phyloP scores from a whole-genome alignment of 2,888 invertebrate species.

The Cataglyphis cursor region DNA sequence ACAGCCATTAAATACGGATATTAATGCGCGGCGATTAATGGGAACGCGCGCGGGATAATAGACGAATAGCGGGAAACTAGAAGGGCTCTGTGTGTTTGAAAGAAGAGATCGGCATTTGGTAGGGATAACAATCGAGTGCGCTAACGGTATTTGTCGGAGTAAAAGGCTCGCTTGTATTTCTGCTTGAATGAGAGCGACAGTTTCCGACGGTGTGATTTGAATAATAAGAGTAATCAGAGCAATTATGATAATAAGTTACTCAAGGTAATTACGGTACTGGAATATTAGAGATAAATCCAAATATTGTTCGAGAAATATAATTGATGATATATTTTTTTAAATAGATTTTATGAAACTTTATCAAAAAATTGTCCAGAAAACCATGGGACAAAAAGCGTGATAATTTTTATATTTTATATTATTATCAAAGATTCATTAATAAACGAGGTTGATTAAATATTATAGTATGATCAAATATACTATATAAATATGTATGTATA shows the following conservation, averaged over 20 bases:
- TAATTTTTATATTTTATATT: not conserved
- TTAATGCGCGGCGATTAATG: constrained; percentile 56
- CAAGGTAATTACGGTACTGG: constrained; percentile 7
- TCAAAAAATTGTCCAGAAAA: not conserved
- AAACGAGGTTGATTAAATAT: not conserved
- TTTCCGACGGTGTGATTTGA: constrained; percentile 46
- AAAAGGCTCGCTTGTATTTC: constrained; percentile 49
- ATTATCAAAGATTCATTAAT: not conserved
- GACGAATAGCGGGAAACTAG: constrained; percentile 24
- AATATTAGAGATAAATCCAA: not conserved
- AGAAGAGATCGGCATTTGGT: constrained; percentile 28
- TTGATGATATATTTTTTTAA: constrained; percentile 3
- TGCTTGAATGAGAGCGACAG: constrained; percentile 47
- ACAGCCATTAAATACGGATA: constrained; percentile 54
- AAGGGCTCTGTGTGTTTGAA: constrained; percentile 15
- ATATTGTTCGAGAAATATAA: constrained; percentile 1
- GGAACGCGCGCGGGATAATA: constrained; percentile 48
- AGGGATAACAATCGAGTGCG: constrained; percentile 51
- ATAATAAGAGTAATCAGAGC: constrained; percentile 34
- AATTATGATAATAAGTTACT: constrained; percentile 38
- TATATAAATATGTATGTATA: not conserved
- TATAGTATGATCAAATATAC: not conserved
- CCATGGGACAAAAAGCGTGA: not conserved
- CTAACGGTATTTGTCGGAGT: constrained; percentile 40
- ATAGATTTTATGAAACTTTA: constrained; percentile 25